Evolutionary conservation across 2,113 vertebrate species (phyloP).

Genomic region (Ciconia boyciana): DNA sequence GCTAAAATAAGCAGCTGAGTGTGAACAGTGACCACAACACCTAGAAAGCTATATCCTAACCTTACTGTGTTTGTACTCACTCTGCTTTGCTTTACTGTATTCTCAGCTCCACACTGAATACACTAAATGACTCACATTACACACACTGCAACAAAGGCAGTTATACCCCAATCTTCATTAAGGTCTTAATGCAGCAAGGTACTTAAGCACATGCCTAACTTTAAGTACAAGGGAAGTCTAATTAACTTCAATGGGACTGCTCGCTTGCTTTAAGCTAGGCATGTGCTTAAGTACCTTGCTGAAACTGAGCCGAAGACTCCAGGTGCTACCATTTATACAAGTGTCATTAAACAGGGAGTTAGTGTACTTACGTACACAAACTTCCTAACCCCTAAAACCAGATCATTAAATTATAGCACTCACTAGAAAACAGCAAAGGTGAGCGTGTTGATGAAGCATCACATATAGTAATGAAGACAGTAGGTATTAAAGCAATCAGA

Average conservation of each 20-base stretch:
- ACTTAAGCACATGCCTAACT: constrained; percentile 65
- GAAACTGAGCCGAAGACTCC: constrained; percentile 52
- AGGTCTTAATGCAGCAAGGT: constrained; percentile 57
- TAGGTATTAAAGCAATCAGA: not conserved
- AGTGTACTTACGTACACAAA: constrained; percentile 56
- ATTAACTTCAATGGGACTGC: constrained; percentile 66
- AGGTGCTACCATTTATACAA: constrained; percentile 60
- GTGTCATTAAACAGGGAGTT: constrained; percentile 61
- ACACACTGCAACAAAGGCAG: constrained; percentile 45
- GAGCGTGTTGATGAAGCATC: constrained; percentile 17
- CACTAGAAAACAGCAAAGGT: constrained; percentile 18
- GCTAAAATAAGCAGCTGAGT: not conserved
- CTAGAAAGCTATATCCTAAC: not conserved
- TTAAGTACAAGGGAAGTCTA: constrained; percentile 65
- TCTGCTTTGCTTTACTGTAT: constrained; percentile 12
- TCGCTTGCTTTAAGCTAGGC: constrained; percentile 52
- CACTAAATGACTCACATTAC: constrained; percentile 36
- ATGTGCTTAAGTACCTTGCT: constrained; percentile 57
- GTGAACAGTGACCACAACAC: constrained; percentile 25
- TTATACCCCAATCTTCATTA: constrained; percentile 65
- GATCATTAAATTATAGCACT: constrained; percentile 43
- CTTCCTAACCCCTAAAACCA: constrained; percentile 62
- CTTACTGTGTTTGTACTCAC: not conserved
- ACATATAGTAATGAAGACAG: not conserved
- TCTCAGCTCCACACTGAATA: not conserved